These are phyloP conservation scores for Parapsyche elsis DNA, from an alignment of 1,140 invertebrate genomes.

Conservation along the genomic window DNA sequence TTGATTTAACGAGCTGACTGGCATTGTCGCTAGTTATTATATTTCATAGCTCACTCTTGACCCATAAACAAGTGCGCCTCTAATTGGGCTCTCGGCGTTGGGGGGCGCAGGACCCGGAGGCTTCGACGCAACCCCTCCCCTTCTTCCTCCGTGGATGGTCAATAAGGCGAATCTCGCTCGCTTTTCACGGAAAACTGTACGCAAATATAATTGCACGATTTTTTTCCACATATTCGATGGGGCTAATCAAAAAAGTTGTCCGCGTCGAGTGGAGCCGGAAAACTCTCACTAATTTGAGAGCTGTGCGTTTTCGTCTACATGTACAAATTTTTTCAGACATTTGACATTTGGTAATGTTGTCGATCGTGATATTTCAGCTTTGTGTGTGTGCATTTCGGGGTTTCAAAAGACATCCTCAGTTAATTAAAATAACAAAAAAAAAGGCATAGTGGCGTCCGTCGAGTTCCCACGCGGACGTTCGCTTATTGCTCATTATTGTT, in stretches of 20 bases:
- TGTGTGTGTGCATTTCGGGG: background rate
- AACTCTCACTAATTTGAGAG: background rate
- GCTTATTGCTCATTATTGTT: conserved; percentile 42
- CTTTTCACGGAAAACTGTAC: conserved; percentile 43
- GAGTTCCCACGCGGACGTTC: conserved; percentile 33
- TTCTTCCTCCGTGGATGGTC: background rate
- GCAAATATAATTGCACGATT: conserved; percentile 46
- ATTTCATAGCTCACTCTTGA: conserved; percentile 45
- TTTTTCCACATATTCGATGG: conserved; percentile 39
- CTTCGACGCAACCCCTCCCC: background rate
- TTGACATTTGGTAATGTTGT: too few species aligned
- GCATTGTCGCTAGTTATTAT: conserved; percentile 42
- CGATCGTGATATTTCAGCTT: too few species aligned
- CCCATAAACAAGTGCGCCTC: conserved; percentile 49
- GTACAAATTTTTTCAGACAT: too few species aligned
- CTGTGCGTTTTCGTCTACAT: background rate
- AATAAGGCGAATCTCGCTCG: conserved; percentile 25
- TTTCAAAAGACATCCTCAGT: background rate
- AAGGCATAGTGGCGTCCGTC: background rate
- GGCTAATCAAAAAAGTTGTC: conserved; percentile 50
- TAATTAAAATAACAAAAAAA: too few species aligned
- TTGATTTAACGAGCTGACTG: background rate
- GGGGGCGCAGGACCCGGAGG: background rate
- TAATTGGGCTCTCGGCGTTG: conserved; percentile 46
- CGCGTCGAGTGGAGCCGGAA: conserved; percentile 27